phyloP scores from a whole-genome alignment of 2,113 vertebrate species.

The Azemiops feae region DNA sequence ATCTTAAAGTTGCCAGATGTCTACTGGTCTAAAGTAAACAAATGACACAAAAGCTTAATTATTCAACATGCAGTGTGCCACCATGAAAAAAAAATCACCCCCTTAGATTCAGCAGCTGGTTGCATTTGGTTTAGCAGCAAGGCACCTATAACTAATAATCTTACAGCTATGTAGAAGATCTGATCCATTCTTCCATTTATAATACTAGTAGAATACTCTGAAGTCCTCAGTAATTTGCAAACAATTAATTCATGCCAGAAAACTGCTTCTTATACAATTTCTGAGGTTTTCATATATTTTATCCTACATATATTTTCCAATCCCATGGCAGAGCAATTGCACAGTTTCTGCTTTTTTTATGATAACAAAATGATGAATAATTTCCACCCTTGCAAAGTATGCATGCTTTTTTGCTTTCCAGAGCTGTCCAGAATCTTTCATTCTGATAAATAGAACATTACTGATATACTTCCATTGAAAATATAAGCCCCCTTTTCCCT shows the following conservation, averaged over 20 bases:
- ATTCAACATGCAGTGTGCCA: neutral
- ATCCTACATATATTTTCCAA: neutral
- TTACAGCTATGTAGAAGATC: neutral
- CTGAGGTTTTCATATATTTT: neutral
- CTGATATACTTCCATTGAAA: neutral
- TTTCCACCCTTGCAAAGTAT: neutral
- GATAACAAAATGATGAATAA: neutral
- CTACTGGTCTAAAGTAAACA: neutral
- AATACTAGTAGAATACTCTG: neutral
- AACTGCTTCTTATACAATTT: neutral
- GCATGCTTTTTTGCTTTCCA: neutral
- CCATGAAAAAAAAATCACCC: neutral
- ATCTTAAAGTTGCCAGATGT: neutral
- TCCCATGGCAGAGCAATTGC: neutral
- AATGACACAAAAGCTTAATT: neutral
- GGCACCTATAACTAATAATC: neutral
- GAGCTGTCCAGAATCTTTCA: constrained; percentile 4
- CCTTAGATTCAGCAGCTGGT: neutral
- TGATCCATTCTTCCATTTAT: neutral
- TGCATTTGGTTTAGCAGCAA: neutral
- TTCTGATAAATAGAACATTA: neutral
- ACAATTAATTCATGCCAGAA: neutral
- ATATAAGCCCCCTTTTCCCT: neutral
- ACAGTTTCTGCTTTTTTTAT: constrained; percentile 6
- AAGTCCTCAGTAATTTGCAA: neutral